These are phyloP conservation scores for Orbicella faveolata DNA, from an alignment of 64 coral and sea anemone genomes.

Conservation along the genomic window DNA sequence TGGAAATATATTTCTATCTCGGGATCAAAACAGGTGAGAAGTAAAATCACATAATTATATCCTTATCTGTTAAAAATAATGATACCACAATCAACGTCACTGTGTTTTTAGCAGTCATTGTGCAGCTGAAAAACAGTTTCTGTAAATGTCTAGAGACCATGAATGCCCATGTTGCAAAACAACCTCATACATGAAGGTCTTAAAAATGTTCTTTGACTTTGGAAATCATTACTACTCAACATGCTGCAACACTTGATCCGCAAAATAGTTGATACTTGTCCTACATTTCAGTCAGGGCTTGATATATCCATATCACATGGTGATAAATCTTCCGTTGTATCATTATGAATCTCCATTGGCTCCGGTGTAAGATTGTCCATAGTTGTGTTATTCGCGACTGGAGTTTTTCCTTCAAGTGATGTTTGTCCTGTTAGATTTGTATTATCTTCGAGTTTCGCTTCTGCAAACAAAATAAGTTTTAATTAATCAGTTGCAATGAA, in stretches of 20 bases:
- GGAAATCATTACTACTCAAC: neutral
- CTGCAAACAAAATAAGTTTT: neutral
- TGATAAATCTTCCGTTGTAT: slow-evolving; percentile 35
- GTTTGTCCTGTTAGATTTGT: neutral
- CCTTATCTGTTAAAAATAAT: neutral
- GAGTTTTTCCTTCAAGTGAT: neutral
- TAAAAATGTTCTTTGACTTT: neutral
- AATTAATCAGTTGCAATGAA: neutral
- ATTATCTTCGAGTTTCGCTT: neutral
- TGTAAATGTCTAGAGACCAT: too few species aligned
- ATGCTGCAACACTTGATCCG: neutral
- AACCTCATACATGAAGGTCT: neutral
- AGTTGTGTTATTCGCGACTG: neutral
- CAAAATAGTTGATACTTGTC: neutral
- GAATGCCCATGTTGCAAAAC: too few species aligned
- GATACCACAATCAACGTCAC: neutral
- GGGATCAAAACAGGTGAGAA: neutral
- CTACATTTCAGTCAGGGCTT: slow-evolving; percentile 20
- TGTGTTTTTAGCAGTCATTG: too few species aligned
- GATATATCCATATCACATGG: slow-evolving; percentile 53
- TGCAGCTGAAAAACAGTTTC: too few species aligned
- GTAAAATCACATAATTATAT: neutral
- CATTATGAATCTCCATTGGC: slow-evolving; percentile 23
- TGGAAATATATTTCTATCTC: neutral
- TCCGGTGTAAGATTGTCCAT: slow-evolving; percentile 31